Percentiles rank a stretch among this genome's conserved stretches.
These are phyloP conservation scores for Neomorphus geoffroyi DNA, from an alignment of 2,797 vertebrate genomes.

Conservation along the genomic window DNA sequence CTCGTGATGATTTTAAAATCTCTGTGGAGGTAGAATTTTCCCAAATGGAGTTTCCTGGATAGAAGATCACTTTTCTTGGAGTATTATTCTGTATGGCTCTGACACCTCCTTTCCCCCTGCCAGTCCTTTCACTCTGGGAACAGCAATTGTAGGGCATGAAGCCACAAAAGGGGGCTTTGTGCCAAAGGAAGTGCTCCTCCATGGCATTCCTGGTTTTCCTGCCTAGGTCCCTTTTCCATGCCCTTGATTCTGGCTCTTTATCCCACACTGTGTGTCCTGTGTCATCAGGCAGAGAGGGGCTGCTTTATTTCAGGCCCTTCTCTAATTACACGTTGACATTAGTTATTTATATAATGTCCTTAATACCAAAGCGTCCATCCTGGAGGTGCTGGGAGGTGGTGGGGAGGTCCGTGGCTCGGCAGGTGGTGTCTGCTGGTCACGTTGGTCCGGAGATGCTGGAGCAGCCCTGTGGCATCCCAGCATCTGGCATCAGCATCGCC, in stretches of 20 bases:
- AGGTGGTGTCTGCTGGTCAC: not conserved
- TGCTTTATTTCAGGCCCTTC: constrained; percentile 25
- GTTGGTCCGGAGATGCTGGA: not conserved
- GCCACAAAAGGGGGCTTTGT: not conserved
- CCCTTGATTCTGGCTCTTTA: not conserved
- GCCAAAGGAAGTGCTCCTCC: not conserved
- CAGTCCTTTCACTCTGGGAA: not conserved
- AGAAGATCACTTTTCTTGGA: not conserved
- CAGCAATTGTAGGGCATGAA: not conserved
- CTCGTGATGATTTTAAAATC: not conserved
- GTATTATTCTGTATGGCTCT: not conserved
- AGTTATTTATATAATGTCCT: constrained; percentile 49
- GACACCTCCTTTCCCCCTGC: not conserved
- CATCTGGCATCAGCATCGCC: not conserved
- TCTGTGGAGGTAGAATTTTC: not conserved
- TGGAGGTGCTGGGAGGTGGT: not conserved
- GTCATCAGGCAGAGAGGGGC: not conserved
- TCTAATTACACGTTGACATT: constrained; percentile 18
- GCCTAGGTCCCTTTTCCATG: not conserved
- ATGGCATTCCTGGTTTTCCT: accelerated
- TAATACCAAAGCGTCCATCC: not conserved
- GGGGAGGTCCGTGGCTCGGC: not conserved
- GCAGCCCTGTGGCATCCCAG: not conserved
- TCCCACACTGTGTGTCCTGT: not conserved
- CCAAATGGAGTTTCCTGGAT: not conserved